Evolutionary conservation across 2,797 vertebrate species (phyloP).

Genomic region (Sardinella longiceps): DNA sequence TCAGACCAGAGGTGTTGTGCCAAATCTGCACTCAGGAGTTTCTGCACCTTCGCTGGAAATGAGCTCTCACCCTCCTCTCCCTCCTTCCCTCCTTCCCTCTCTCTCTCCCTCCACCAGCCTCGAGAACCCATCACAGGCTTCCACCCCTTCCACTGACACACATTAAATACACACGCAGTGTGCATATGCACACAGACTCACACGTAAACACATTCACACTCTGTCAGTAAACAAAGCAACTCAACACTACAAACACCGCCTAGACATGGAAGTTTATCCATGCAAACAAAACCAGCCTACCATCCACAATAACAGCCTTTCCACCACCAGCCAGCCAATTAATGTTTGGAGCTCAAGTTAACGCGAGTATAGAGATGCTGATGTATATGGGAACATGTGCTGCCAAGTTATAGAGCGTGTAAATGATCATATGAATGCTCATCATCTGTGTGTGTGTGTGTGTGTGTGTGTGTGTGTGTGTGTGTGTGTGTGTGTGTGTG

Average conservation of each 20-base stretch:
- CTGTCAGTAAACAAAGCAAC: conserved; percentile 7
- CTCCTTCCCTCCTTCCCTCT: not conserved
- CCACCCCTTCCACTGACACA: not conserved
- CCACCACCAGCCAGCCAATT: not conserved
- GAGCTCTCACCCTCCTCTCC: not conserved
- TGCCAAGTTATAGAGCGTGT: not conserved
- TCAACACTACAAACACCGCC: not conserved
- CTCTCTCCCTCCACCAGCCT: not conserved
- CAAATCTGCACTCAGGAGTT: conserved; percentile 51
- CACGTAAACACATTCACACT: not conserved
- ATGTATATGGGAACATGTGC: not conserved
- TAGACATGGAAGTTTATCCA: not conserved
- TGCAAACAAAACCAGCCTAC: not conserved
- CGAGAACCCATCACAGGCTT: not conserved
- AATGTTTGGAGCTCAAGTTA: not conserved
- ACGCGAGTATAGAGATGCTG: not conserved
- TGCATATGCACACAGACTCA: conserved; percentile 29
- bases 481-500: too few species aligned
- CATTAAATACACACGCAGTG: conserved; percentile 28
- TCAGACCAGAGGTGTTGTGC: conserved; percentile 55
- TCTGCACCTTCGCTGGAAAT: conserved; percentile 30
- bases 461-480: not conserved
- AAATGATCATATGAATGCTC: not conserved
- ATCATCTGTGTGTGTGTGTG: conserved; percentile 15
- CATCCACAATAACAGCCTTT: not conserved